Percentiles rank a stretch among this genome's conserved stretches.
Evolutionary conservation across 2,113 vertebrate genomes (phyloP).

Genomic region (Megaptera novaeangliae): DNA sequence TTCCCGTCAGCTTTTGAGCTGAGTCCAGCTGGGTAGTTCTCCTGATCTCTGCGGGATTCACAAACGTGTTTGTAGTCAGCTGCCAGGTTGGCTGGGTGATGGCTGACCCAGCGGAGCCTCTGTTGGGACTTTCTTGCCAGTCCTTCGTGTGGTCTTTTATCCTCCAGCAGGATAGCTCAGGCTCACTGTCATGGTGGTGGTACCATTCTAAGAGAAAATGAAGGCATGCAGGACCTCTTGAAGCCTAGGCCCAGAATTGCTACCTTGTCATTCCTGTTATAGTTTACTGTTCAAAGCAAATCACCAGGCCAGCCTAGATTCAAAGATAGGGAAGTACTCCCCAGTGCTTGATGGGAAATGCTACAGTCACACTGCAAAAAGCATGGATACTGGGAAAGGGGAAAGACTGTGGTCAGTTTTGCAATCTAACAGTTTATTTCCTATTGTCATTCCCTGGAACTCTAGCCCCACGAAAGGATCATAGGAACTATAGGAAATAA

Average conservation of each 20-base stretch:
- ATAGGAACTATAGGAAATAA: neutral
- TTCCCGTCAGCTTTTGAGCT: neutral
- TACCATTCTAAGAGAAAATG: neutral
- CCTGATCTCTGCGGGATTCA: neutral
- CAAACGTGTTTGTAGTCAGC: neutral
- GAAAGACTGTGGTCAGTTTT: neutral
- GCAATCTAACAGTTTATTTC: neutral
- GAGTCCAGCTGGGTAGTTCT: neutral
- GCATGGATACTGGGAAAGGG: fast-evolving
- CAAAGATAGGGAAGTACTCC: neutral
- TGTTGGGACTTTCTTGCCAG: neutral
- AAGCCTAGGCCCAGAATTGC: neutral
- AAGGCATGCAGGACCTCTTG: neutral
- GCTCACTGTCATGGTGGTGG: neutral
- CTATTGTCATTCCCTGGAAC: neutral
- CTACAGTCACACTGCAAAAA: neutral
- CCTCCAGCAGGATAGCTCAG: neutral
- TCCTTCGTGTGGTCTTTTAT: neutral
- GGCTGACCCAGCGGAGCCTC: neutral
- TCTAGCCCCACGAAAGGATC: neutral
- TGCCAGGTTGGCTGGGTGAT: neutral
- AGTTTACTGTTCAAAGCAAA: neutral
- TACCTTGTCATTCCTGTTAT: neutral
- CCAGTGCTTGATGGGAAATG: neutral
- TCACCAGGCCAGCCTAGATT: neutral